These are phyloP conservation scores for Diarsia mendica DNA, from an alignment of 2,888 invertebrate species.

Conservation along the genomic window DNA sequence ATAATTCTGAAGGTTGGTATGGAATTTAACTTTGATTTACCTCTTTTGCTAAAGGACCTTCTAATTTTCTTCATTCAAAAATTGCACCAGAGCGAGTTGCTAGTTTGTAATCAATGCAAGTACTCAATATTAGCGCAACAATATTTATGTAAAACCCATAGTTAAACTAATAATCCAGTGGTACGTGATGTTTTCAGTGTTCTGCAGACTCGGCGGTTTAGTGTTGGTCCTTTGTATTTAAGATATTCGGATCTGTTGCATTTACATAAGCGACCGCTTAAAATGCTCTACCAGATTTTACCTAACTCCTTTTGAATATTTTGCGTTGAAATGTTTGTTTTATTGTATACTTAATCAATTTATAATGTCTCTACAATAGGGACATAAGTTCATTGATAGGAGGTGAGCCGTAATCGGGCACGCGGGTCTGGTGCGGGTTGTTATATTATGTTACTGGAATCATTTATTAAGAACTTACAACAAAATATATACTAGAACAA, in stretches of 20 bases:
- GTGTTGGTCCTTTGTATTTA: neutral
- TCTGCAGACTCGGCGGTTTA: neutral
- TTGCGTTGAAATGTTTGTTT: neutral
- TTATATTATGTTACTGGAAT: no score
- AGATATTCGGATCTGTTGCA: constrained; percentile 1
- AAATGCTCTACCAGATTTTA: neutral
- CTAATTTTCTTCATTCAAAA: neutral
- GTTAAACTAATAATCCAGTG: constrained; percentile 9
- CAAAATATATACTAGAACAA: no score
- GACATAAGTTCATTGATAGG: neutral
- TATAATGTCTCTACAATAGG: neutral
- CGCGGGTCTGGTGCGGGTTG: neutral
- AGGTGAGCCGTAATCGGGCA: neutral
- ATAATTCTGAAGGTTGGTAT: neutral
- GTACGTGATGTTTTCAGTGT: constrained; percentile 52
- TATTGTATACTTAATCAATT: neutral
- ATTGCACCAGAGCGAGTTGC: neutral
- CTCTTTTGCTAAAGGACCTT: neutral
- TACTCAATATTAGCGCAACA: constrained; percentile 3
- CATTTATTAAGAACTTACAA: no score
- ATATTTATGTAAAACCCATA: neutral
- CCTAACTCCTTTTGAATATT: neutral
- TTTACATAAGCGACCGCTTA: neutral
- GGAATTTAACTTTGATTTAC: neutral
- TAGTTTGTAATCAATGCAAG: constrained; percentile 10